Evolutionary conservation across 2,888 invertebrate species (phyloP).

Genomic region (Bursaphelenchus okinawaensis): DNA sequence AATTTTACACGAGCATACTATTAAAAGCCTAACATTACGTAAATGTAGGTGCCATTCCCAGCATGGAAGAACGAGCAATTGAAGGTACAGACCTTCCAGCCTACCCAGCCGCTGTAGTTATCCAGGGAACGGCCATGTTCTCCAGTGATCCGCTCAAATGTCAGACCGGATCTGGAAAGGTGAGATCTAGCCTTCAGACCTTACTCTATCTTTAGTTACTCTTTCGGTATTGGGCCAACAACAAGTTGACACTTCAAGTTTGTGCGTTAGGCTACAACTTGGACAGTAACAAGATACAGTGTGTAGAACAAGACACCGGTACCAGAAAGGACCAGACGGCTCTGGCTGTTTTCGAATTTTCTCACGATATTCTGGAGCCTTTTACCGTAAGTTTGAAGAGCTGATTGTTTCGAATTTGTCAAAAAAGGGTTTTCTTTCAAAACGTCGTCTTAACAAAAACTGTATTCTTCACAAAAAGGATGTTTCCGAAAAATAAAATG

Average conservation of each 20-base stretch:
- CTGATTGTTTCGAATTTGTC: not conserved
- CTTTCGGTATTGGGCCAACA: slow-evolving; percentile 55
- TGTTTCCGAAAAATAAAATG: slow-evolving; percentile 50
- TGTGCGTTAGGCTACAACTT: slow-evolving; percentile 45
- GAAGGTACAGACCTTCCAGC: slow-evolving; percentile 33
- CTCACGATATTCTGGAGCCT: slow-evolving; percentile 37
- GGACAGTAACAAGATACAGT: slow-evolving; percentile 33
- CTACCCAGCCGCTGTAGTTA: slow-evolving; percentile 49
- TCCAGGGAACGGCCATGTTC: slow-evolving; percentile 52
- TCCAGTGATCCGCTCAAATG: slow-evolving; percentile 52
- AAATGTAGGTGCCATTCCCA: slow-evolving; percentile 50
- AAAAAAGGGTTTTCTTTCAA: not conserved
- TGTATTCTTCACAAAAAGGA: slow-evolving; percentile 6
- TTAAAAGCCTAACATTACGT: no score
- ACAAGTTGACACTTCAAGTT: slow-evolving; percentile 47
- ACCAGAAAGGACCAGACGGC: slow-evolving; percentile 25
- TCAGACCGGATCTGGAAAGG: slow-evolving; percentile 50
- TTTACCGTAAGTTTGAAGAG: slow-evolving; percentile 40
- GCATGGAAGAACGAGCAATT: slow-evolving; percentile 37
- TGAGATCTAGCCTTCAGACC: slow-evolving; percentile 13
- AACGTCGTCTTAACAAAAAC: not conserved
- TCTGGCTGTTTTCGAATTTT: slow-evolving; percentile 47
- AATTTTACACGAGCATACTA: no score
- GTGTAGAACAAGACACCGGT: slow-evolving; percentile 20
- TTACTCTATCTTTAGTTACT: slow-evolving; percentile 35